Evolutionary conservation across 92 coral and sea anemone species (phyloP), one percentile per base, ranked within the genome.

Genomic region (Phenganax subtilis): DNA sequence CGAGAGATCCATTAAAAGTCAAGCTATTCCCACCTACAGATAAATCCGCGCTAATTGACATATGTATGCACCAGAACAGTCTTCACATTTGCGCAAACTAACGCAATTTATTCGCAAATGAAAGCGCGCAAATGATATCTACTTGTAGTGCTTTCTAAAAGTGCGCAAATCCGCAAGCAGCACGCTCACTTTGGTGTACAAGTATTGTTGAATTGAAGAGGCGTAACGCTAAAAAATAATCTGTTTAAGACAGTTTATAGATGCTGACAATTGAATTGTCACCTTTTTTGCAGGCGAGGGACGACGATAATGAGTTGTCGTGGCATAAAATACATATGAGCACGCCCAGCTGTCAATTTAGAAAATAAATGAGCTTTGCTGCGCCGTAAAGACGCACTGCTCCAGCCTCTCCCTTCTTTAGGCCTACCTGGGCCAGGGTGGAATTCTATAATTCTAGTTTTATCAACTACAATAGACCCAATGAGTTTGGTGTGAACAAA

Each of bases 211-310:
- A 63, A 79, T 79, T 64, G 83, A 63, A 28, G 74, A 79, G 83
- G 83, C 83, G 83, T 79, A 37, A 52, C 83, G 37, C 74, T 65
- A 67, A 79, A 68, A 20, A 79, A 12, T 79, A 63, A 79, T 79
- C 83, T 63, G 62, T 79, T 79, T 79, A 79, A 54, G 62, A 15
- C 74, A 79, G 61, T 79, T 79, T 79, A 79, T 79, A 17, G 82
- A 77, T 65, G 65, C 72, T 77, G 83, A 79, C 83, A 79, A 79
- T 79, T 79, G 83, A 79, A 65, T 79, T 79, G 83, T 79, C 83
- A 79, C 83, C 83, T 79, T 64, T 79, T 79, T 62, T 78, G 9
- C 54, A 64, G 81, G 83, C 83, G 83, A 68, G 73, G 29, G 83
- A 79, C 74, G 14, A 61, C 52, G 83, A 62, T 79, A 79, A 79